These are phyloP conservation scores for Thelaira solivaga DNA, from an alignment of 2,888 invertebrate genomes.

Conservation along the genomic window DNA sequence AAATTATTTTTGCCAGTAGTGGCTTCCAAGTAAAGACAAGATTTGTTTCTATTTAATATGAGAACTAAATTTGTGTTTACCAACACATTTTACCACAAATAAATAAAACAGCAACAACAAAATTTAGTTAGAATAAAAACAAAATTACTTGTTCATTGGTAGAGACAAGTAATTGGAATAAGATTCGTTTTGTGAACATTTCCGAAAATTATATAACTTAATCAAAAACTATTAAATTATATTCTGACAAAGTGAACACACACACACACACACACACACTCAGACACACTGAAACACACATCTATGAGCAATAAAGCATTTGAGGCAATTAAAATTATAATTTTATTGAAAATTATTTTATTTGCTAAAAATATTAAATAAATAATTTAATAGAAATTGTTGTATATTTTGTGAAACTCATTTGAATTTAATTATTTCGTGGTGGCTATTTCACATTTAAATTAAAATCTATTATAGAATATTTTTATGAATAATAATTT, in stretches of 20 bases:
- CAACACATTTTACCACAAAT: not conserved
- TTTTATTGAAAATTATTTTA: too few species aligned
- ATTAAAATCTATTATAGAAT: too few species aligned
- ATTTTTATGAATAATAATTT: too few species aligned
- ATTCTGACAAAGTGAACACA: not conserved
- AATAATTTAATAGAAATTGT: too few species aligned
- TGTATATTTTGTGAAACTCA: too few species aligned
- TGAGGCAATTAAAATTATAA: conserved; percentile 18
- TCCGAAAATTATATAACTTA: not conserved
- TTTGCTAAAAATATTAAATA: too few species aligned
- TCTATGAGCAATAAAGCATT: not conserved
- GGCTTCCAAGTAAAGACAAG: not conserved
- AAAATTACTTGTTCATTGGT: not conserved
- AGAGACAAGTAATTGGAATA: conserved; percentile 32
- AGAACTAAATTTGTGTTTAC: not conserved
- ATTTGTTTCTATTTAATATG: conserved; percentile 11
- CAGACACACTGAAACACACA: too few species aligned
- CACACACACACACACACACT: not conserved
- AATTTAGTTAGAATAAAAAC: not conserved
- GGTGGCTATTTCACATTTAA: too few species aligned
- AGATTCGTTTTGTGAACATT: not conserved
- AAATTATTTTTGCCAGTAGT: not conserved
- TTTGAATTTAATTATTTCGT: too few species aligned
- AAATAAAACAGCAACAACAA: not conserved
- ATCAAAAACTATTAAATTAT: conserved; percentile 47